Evolutionary conservation across 1,140 invertebrate species (phyloP), one percentile per base, ranked within the genome.

Genomic region (Chrysopa pallens): DNA sequence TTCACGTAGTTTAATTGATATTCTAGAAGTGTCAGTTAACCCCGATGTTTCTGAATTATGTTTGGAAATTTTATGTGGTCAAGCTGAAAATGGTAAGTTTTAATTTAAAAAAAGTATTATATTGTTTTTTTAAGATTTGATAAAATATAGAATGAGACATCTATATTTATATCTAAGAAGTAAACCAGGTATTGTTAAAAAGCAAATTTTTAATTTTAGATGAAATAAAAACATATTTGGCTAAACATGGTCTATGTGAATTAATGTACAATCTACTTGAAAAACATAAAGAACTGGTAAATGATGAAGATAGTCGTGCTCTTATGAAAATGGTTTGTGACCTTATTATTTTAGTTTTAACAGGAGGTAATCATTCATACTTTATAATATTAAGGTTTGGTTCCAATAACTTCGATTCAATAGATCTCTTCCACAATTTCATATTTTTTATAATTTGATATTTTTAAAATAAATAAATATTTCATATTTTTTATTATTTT

Each of bases 311-410:
- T 46, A 76, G 77, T 23, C 68, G 78, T 46, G 73, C 75, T 6
- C 62, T 84, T 2, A 67, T 86, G 55, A 89, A 88, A 61, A 71
- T 83, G 52, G 82, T 85, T 37, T 88, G 84, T 56, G 84, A 90
- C 61, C 67, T 91, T 1, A 75, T 91, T 40, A 76, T 89, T 14
- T 67, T 87, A 28, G 76, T 90, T 36, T 62, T 89, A 17, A 88
- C 84, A 43, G 85, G 84, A 64, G 85, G 84, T 44, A 28, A 38
- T 38, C 11, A 40, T 29, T 35, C 41, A 35, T 29, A 14, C 28
- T 14, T 36, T 45, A 38, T 40, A n/a, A 33, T 9, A 6, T 4
- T 2, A 42, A 31, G 15, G 29, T 6, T 11, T 42, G 40, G n/a
- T 11, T 42, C 9, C 28, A 11, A 5, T 12, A 36, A 31, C 15